phyloP scores from a whole-genome alignment of 2,888 invertebrate genomes.

The Dioctria linearis region DNA sequence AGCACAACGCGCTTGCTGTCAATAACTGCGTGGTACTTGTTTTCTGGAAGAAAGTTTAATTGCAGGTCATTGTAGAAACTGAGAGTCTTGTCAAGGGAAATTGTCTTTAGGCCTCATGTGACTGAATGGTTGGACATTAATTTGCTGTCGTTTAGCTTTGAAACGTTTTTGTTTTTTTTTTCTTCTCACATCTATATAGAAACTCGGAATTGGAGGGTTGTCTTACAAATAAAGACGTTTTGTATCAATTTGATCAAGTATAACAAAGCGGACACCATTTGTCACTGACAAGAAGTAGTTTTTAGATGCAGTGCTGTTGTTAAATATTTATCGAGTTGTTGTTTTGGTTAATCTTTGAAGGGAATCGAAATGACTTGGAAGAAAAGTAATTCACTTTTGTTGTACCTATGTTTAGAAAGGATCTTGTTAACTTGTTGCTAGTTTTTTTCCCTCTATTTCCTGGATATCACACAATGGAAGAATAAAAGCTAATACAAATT shows the following conservation, averaged over 20 bases:
- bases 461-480: too few relatives aligned
- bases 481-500: too few relatives aligned
- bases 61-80: constrained; percentile 22
- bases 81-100: constrained; percentile 42
- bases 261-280: constrained; percentile 51
- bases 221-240: constrained; percentile 61
- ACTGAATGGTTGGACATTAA: constrained; percentile 45
- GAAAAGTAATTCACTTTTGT: too few relatives aligned
- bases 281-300: constrained; percentile 48
- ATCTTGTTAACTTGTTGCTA: too few relatives aligned
- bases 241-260: constrained; percentile 61
- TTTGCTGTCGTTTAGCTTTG: constrained; percentile 50
- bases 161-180: background rate
- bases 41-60: constrained; percentile 37
- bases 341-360: background rate
- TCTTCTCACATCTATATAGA: constrained; percentile 18
- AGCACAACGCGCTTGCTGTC: background rate
- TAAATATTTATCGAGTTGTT: constrained; percentile 46
- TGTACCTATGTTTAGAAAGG: too few relatives aligned
- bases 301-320: constrained; percentile 17
- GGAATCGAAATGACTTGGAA: background rate
- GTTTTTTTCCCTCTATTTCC: too few relatives aligned
- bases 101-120: constrained; percentile 35
- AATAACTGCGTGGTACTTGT: background rate
- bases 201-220: constrained; percentile 33